Evolutionary conservation across 1,140 invertebrate genomes (phyloP), one percentile per base, ranked within the genome.

Genomic region (Diplogasteroides magnus): DNA sequence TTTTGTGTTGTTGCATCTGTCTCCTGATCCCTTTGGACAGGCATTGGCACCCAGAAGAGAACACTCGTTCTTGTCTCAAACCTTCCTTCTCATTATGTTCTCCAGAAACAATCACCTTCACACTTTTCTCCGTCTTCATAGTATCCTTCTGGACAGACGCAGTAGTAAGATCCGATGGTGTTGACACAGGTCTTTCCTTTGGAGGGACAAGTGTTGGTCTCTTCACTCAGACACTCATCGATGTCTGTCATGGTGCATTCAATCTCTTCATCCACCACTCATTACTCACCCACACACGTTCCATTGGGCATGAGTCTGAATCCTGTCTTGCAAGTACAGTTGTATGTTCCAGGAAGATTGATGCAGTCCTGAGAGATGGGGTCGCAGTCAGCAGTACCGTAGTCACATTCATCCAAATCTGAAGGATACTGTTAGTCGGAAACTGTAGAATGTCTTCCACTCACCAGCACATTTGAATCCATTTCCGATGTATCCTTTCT

Each of bases 391-490:
- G 6, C 37, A 6, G 19, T 48, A 11, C 37, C 37, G 19, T 11
- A 19, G 19, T 48, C 37, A 48, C 37, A 48, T 19, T 48, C 37
- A 19, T 48, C 37, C 6, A 19, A 11, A 48, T 48, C 37, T 48
- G 37, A 48, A 48, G 6, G 37, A 19, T 11, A 48, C 19, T 48
- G 37, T 48, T 48, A 19, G 19, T 19, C 6, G 6, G 37, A 19
- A 48, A 48, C 19, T 19, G 37, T 11, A 48, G 19, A 19, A 19
- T 6, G 37, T 19, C 19, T 48, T 48, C 19, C 37, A 61, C 59
- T 64, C 31, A 67, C 65, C 65, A 15, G 28, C 2, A 32, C 65
- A 67, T 19, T 60, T 61, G 48, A 61, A 61, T 15, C 65, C 65
- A 25, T 61, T 23, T 15, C 65, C 65, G 65, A 23, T n/a, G 56